These are phyloP conservation scores for Sarcophaga rosellei DNA, from an alignment of 2,888 invertebrate genomes.

Conservation along the genomic window DNA sequence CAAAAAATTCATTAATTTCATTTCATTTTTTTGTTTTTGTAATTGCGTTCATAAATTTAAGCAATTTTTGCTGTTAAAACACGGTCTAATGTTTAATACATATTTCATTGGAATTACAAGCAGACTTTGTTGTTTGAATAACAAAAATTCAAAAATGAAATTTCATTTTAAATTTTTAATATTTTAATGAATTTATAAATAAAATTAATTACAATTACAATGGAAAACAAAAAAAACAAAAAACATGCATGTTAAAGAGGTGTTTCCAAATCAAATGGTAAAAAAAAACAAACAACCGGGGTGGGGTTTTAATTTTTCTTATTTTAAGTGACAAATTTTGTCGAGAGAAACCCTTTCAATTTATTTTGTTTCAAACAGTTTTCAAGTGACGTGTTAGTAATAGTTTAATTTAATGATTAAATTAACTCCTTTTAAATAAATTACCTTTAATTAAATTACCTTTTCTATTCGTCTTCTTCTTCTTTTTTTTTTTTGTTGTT, in stretches of 20 bases:
- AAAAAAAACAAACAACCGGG: not conserved
- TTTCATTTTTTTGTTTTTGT: not conserved
- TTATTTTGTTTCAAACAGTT: not conserved
- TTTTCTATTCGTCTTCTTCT: conserved; percentile 32
- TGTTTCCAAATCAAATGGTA: too few relatives aligned
- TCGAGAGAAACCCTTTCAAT: not conserved
- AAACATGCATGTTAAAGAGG: too few relatives aligned
- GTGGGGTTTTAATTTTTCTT: not conserved
- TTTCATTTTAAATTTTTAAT: conserved; percentile 4
- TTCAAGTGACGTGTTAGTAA: conserved; percentile 58
- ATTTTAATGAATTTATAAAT: conserved; percentile 15
- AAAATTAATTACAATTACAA: not conserved
- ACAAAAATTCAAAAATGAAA: conserved; percentile 2
- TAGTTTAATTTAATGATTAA: conserved; percentile 69
- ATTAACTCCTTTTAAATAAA: conserved; percentile 68
- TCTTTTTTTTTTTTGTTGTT: not conserved
- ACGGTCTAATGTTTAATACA: conserved; percentile 26
- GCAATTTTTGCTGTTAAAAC: conserved; percentile 21
- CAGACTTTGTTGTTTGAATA: not conserved
- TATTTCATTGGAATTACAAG: not conserved
- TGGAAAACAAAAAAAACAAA: not conserved
- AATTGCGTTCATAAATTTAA: not conserved
- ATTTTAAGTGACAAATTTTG: not conserved
- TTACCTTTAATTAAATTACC: conserved; percentile 61
- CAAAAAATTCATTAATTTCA: too few relatives aligned